A percentile compares a stretch with the other conserved stretches of the same genome.
phyloP scores from a whole-genome alignment of 2,797 vertebrate species.

The Luscinia megarhynchos region DNA sequence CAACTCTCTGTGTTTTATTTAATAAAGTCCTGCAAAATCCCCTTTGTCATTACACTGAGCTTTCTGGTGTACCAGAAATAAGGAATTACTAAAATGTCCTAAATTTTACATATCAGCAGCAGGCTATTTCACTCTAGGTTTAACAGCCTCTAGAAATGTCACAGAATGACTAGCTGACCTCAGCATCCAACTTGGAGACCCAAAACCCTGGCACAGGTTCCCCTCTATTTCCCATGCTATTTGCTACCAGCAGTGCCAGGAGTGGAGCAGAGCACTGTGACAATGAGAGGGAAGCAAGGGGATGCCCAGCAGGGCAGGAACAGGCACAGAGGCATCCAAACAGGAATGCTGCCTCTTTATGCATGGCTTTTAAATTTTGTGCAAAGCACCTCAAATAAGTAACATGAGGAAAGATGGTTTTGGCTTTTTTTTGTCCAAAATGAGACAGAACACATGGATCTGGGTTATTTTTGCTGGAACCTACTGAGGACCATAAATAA shows the following conservation, averaged over 20 bases:
- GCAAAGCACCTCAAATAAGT: neutral
- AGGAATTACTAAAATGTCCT: neutral
- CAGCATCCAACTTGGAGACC: neutral
- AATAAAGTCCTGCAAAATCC: neutral
- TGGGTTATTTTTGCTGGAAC: neutral
- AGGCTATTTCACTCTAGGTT: neutral
- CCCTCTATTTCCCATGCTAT: neutral
- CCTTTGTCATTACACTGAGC: neutral
- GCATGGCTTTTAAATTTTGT: neutral
- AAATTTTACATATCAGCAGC: neutral
- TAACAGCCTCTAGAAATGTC: neutral
- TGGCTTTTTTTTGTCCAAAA: neutral
- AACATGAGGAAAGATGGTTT: neutral
- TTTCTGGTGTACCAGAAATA: neutral
- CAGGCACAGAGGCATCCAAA: neutral
- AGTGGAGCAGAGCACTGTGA: neutral
- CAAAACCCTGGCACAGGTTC: neutral
- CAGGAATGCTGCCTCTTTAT: neutral
- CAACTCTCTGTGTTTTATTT: neutral
- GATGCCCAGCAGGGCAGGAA: neutral
- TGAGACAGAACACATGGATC: neutral
- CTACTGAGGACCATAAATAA: neutral
- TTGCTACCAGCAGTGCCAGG: neutral
- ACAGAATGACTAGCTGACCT: neutral
- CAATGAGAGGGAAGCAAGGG: neutral